Evolutionary conservation across 1,140 invertebrate genomes (phyloP), one percentile per base, ranked within the genome.

Genomic region (Scaptomyza pallida): DNA sequence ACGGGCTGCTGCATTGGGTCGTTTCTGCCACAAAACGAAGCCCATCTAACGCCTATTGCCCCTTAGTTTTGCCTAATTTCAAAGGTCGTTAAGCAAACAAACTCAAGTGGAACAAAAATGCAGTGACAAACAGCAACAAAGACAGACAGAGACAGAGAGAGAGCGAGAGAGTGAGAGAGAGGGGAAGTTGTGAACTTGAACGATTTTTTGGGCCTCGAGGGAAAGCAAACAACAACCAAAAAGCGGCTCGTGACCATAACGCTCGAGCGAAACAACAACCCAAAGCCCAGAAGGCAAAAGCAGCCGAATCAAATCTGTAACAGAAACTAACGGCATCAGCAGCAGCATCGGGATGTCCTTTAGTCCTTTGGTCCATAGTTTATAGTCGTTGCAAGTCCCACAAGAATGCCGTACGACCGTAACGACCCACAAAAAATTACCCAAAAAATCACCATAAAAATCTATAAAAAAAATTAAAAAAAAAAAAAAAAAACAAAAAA

Each of bases 1-100:
- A 74, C 56, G 57, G 52, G 56, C 63, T 73, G 63, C 71, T 69
- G 71, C 64, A 62, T 44, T 50, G 57, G 50, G 51, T 72, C 69
- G 50, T 45, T 68, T 62, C 6, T 30, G n/a, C 26, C 43, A 45
- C 43, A 21, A 12, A 52, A 45, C 35, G 37, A 51, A 51, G 41
- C 48, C 48, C 37, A 44, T 55, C 60, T 48, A 63, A 72, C 63
- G 75, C 56, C 82, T 75, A 78, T 81, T 88, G 81, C 50, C 82
- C 82, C 83, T 82, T 56, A 78, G 82, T 82, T 86, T 50, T 86
- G 82, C 82, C 82, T 86, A 90, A 90, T 90, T 90, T 90, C 89
- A 90, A 90, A 90, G 89, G 89, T 90, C 89, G 89, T 90, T 90
- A 90, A 90, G 77, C 89, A 90, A 90, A 90, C 89, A 90, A 89